Evolutionary conservation across 1,140 invertebrate species (phyloP), one percentile per base, ranked within the genome.

Genomic region (Cephus cinctus): DNA sequence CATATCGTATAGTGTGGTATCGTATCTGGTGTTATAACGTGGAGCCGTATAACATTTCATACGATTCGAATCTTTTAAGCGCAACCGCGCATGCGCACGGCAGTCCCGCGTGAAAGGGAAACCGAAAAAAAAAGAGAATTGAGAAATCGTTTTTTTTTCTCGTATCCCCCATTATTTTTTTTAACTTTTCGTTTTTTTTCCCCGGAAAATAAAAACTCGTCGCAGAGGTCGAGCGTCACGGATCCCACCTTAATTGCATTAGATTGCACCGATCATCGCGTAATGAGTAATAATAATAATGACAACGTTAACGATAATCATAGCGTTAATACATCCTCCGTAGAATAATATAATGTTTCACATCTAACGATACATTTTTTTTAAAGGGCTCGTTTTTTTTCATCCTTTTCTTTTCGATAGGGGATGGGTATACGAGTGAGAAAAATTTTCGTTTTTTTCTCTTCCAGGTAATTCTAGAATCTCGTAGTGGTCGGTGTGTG

Each of bases 321-420:
- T 69, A 69, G 63, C 63, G 62, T 59, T 56, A 70, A 65, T 69
- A 62, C 71, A 56, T 70, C 65, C 65, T 71, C 64, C 71, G 59
- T 67, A 69, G 63, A 68, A 70, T 74, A 72, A 72, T 67, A 66
- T 69, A 73, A 70, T 63, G 61, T 69, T 73, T 61, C 69, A 75
- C 71, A 75, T 71, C 68, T 74, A 76, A 75, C 70, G 67, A 73
- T 76, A 72, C 74, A 73, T 71, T 67, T 39, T 47, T 43, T 42
- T 42, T 19, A 40, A 50, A 47, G 40, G 40, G 43, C 47, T 47
- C 43, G 27, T 12, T 22, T 20, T 25, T 44, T 47, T 47, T 43
- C 48, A 41, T 46, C 18, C 20, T 25, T 36, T 22, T 48, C 25
- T 27, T 43, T 45, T 47, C 3, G 14, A 36, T 23, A 14, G 2